Percentiles rank a stretch among this genome's conserved stretches.
These are phyloP conservation scores for Drosophila nigromelanica DNA, from an alignment of 1,140 invertebrate genomes.

Conservation along the genomic window DNA sequence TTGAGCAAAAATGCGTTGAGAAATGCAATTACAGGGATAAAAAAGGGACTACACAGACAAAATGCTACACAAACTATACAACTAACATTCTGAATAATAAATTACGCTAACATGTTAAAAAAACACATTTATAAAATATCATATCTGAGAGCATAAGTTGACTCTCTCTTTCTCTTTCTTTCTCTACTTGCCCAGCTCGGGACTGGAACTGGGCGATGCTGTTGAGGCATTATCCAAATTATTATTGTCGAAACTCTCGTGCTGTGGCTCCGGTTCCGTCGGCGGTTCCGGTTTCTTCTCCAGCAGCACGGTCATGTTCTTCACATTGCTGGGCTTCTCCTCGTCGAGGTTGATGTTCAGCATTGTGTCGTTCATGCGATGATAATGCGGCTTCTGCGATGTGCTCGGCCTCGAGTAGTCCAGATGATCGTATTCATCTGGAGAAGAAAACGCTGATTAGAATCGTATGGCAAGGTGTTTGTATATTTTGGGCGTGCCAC, in stretches of 20 bases:
- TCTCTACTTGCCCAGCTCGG: slow-evolving; percentile 61
- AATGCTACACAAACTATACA: slow-evolving; percentile 22
- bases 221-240: slow-evolving; percentile 70
- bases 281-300: slow-evolving; percentile 48
- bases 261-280: slow-evolving; percentile 61
- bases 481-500: slow-evolving; percentile 26
- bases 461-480: too few relatives aligned
- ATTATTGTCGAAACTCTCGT: slow-evolving; percentile 74
- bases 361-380: slow-evolving; percentile 85
- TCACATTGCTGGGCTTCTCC: slow-evolving; percentile 80
- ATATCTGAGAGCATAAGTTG: not conserved
- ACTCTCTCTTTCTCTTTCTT: too few relatives aligned
- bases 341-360: slow-evolving; percentile 78
- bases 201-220: slow-evolving; percentile 76
- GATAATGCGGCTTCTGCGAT: slow-evolving; percentile 93
- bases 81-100: slow-evolving; percentile 22
- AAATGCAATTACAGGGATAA: slow-evolving; percentile 33
- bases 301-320: slow-evolving; percentile 75
- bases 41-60: slow-evolving; percentile 25
- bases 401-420: slow-evolving; percentile 92
- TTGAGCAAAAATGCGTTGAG: slow-evolving; percentile 45
- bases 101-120: slow-evolving; percentile 25
- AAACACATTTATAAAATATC: slow-evolving; percentile 24
- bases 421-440: slow-evolving; percentile 92
- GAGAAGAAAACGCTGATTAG: slow-evolving; percentile 11